Evolutionary conservation across 2,113 vertebrate species (phyloP), one percentile per base, ranked within the genome.

Genomic region (Catagonus wagneri): DNA sequence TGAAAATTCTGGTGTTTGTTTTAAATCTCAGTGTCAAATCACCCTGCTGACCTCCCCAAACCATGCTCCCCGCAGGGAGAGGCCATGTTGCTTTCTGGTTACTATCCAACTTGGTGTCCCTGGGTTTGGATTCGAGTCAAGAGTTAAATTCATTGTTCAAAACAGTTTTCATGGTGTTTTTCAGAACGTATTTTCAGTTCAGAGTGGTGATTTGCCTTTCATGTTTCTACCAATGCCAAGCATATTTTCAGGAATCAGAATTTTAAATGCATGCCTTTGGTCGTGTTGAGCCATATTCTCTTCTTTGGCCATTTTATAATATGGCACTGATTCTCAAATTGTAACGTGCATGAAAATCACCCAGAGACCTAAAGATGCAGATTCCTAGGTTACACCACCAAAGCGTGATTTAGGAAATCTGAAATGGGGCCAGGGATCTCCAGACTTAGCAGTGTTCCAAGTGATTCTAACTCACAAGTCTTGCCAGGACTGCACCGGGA

Each of bases 261-360:
- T 76, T 94, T 90, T 60, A 75, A 78, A 75, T 83, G 71, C 52
- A 86, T 34, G 14, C 50, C 27, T 76, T 54, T 90, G 27, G 80
- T 83, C 29, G 36, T n/a, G 50, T 92, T 76, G 76, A 84, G 60
- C 32, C 23, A 63, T 63, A 50, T 76, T 36, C 6, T 83, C 39
- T 54, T 63, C 66, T 85, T 72, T 71, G 44, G n/a, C 83, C 25
- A 60, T 75, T 90, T 91, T 71, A 32, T 69, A 63, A 34, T 10
- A 72, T 29, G 36, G 14, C 7, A 63, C 60, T 69, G 63, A 90
- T 74, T 94, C 56, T 74, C 34, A 93, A 83, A 76, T 83, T 72
- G 61, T 60, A 66, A 23, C n/a, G 3, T 56, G 12, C 27, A 15
- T 88, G n/a, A 56, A 83, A 83, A 80, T 94, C 10, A 80, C 17